phyloP scores from a whole-genome alignment of 1,140 invertebrate genomes.

The Panulirus ornatus region DNA sequence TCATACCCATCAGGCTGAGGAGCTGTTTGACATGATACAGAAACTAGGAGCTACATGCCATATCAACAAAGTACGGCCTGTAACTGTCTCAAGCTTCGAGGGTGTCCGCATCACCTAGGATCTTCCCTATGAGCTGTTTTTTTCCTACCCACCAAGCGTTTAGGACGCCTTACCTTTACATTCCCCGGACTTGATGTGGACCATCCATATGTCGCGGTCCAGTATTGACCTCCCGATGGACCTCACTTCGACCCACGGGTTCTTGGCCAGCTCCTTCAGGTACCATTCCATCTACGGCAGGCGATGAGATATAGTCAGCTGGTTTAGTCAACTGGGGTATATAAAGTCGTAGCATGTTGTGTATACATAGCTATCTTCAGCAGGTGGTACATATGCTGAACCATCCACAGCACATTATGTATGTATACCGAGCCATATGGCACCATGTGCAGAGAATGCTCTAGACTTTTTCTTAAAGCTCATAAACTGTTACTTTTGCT shows the following conservation, averaged over 20 bases:
- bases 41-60: not conserved
- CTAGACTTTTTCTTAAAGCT: no score
- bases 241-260: not conserved
- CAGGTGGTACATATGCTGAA: no score
- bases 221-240: slow-evolving; percentile 37
- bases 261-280: not conserved
- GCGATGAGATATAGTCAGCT: not conserved
- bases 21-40: no score
- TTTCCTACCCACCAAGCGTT: not conserved
- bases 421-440: no score
- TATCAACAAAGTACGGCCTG: not conserved
- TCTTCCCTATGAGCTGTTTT: not conserved
- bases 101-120: not conserved
- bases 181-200: not conserved
- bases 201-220: slow-evolving; percentile 33
- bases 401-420: no score
- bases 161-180: not conserved
- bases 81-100: not conserved
- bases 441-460: no score
- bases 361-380: no score
- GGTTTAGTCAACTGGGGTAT: no score
- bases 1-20: no score
- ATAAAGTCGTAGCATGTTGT: no score
- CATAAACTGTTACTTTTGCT: no score
- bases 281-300: slow-evolving; percentile 29